Evolutionary conservation across 2,113 vertebrate genomes (phyloP).

Genomic region (Benitochromis conjunctus): DNA sequence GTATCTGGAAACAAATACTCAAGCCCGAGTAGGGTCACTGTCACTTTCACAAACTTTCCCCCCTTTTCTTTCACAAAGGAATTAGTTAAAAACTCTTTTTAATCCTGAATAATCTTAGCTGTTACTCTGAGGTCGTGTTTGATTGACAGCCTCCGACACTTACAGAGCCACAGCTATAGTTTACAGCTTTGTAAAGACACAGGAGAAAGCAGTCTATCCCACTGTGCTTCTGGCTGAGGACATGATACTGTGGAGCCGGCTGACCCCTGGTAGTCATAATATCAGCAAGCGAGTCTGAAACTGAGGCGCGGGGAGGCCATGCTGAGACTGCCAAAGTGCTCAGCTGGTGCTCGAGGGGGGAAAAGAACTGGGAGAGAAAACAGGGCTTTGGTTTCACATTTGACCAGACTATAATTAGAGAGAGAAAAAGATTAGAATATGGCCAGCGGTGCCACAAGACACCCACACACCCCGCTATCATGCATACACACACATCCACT

Average conservation of each 20-base stretch:
- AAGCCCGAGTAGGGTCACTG: background rate
- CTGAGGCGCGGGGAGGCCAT: conserved; percentile 20
- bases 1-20: background rate
- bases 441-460: conserved; percentile 25
- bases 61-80: background rate
- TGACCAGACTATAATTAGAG: conserved; percentile 48
- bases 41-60: conserved; percentile 7
- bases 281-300: conserved; percentile 31
- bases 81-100: background rate
- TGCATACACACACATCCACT: conserved; percentile 1
- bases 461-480: background rate
- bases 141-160: conserved; percentile 49
- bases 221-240: conserved; percentile 31
- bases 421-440: conserved; percentile 32
- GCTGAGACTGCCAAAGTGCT: conserved; percentile 36
- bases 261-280: conserved; percentile 51
- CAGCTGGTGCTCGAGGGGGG: conserved; percentile 20
- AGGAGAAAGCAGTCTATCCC: conserved; percentile 38
- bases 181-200: conserved; percentile 24
- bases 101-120: conserved; percentile 27
- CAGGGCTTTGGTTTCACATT: conserved; percentile 52
- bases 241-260: conserved; percentile 27
- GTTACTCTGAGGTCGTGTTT: conserved; percentile 16
- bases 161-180: background rate
- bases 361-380: background rate